Evolutionary conservation across 2,113 vertebrate species (phyloP).

Genomic region (Pseudopipra pipra): DNA sequence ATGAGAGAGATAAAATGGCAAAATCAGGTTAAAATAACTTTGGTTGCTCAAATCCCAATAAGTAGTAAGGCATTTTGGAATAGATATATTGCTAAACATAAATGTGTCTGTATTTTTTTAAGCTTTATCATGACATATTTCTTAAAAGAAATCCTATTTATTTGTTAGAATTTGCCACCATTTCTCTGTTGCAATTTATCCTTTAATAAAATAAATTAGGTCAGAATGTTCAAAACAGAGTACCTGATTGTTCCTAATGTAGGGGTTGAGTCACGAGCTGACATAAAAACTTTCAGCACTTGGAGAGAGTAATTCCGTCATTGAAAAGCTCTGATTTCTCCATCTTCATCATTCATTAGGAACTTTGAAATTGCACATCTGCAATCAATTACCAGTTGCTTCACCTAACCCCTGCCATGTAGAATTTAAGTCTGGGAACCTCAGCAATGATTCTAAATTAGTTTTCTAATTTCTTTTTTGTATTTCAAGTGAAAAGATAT

Average conservation of each 20-base stretch:
- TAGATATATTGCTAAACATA: background rate
- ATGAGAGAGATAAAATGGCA: background rate
- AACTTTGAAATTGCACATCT: background rate
- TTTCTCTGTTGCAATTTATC: background rate
- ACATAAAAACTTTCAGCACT: background rate
- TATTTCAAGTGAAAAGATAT: background rate
- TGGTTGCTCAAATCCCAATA: background rate
- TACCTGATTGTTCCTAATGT: background rate
- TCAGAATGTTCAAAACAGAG: background rate
- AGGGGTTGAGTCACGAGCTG: background rate
- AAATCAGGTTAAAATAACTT: background rate
- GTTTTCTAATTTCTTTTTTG: background rate
- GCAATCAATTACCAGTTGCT: background rate
- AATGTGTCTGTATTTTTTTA: background rate
- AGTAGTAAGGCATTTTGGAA: background rate
- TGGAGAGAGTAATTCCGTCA: background rate
- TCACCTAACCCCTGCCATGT: background rate
- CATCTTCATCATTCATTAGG: background rate
- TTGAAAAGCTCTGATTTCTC: background rate
- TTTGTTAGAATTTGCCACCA: background rate
- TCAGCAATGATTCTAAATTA: background rate
- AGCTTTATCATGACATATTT: background rate
- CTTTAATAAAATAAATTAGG: background rate
- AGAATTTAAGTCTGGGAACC: background rate
- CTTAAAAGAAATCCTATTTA: background rate